Base-by-base conservation (phyloP, 2,113 vertebrate species). In the Cryptomyrus ogoouensis region DNA sequence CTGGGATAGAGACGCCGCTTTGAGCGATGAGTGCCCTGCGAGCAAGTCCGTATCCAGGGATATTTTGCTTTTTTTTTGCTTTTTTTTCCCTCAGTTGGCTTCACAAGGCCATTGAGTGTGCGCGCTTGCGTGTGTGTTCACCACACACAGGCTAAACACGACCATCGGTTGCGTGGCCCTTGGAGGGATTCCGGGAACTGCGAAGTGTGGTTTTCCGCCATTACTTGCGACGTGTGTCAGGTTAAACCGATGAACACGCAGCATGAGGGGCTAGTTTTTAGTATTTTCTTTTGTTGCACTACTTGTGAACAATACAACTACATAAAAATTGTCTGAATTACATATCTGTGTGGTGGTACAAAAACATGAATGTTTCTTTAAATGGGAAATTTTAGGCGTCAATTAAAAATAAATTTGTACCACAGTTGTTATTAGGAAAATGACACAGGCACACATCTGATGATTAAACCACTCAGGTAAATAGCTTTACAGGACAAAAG, bases 11-110 rank as follows among this genome's bases (percentile, higher is more conserved):
- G 77, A 83, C 6, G 77, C 39, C 42, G 24, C 17, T n/a, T 10
- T 47, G 89, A 92, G 85, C 62, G 52, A 70, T 49, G 80, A 90
- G 86, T 91, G 91, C n/a, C 80, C 52, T 6, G 15, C 13, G 83
- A 80, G 8, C 3, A 56, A 49, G 87, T 88, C 1, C 46, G 83
- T n/a, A 15, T 5, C 6, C 5, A 0, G 24, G 70, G 44, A 0
- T 91, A 86, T 88, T 89, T 12, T 77, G 52, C 52, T 21, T 8
- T 89, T 10, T 77, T 92, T n/a, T 8, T 35, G 44, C 7, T 5
- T 9, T 56, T 90, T 89, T 31, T n/a, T 1, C n/a, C 47, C 0
- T 31, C 27, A 50, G 84, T 35, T 4, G 56, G 8, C 15, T 91
- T 88, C 90, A 62, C 31, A 91, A 62, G 89, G 74, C 88, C 4